phyloP scores from a whole-genome alignment of 2,113 vertebrate species.

The Elephas maximus region DNA sequence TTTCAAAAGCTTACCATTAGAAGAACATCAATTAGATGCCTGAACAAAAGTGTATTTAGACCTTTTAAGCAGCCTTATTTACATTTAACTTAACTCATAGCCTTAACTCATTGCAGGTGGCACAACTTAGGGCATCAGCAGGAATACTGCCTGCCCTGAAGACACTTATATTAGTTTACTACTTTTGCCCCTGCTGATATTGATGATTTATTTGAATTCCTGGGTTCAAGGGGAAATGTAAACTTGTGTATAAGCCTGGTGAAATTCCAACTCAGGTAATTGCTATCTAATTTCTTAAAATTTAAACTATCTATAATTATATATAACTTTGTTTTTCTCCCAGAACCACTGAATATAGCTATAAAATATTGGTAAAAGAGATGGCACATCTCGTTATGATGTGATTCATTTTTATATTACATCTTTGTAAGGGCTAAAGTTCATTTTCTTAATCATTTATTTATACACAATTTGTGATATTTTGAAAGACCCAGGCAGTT shows the following conservation, averaged over 20 bases:
- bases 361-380: neutral
- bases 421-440: neutral
- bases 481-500: neutral
- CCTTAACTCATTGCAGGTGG: neutral
- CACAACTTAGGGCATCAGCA: neutral
- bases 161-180: neutral
- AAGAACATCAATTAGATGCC: neutral
- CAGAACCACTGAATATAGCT: neutral
- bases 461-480: conserved; percentile 17
- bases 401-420: neutral
- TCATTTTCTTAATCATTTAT: neutral
- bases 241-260: neutral
- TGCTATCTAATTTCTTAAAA: conserved; percentile 6
- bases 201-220: conserved; percentile 36
- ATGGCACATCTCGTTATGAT: neutral
- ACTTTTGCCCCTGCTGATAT: neutral
- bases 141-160: neutral
- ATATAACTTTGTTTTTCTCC: neutral
- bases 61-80: neutral
- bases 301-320: neutral
- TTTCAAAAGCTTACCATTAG: neutral
- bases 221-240: neutral
- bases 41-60: neutral
- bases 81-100: neutral
- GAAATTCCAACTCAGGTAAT: conserved; percentile 38